Evolutionary conservation across 2,888 invertebrate genomes (phyloP).

Genomic region (Pemphredon lugubris): DNA sequence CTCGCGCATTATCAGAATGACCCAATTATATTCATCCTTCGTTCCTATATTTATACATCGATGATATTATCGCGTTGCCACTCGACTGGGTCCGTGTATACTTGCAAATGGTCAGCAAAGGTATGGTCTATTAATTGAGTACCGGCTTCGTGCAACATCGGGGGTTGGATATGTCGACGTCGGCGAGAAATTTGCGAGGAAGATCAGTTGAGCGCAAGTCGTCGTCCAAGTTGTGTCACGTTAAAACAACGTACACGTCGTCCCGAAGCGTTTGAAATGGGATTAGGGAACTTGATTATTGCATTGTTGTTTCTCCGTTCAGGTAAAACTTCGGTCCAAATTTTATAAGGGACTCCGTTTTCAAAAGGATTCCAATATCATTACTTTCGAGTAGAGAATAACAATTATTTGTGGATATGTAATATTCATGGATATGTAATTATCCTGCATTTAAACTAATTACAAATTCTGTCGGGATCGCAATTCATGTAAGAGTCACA

Average conservation of each 20-base stretch:
- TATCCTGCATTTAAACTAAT: too few species aligned
- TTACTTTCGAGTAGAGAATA: too few species aligned
- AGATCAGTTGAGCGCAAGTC: conserved; percentile 50
- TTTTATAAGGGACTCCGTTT: too few species aligned
- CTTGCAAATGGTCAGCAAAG: conserved; percentile 14
- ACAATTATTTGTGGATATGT: too few species aligned
- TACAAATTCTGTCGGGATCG: too few species aligned
- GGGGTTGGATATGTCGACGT: conserved; percentile 36
- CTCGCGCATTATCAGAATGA: too few species aligned
- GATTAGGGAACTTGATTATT: conserved; percentile 1
- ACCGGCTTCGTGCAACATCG: conserved; percentile 17
- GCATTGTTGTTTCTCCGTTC: conserved; percentile 12
- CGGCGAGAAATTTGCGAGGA: conserved; percentile 38
- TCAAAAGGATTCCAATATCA: too few species aligned
- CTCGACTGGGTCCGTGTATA: conserved; percentile 1
- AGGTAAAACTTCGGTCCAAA: conserved; percentile 37
- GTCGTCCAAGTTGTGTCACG: conserved; percentile 36
- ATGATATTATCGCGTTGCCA: background rate
- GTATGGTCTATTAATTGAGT: conserved; percentile 21
- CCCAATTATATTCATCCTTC: too few species aligned
- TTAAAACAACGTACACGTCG: conserved; percentile 10
- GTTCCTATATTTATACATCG: background rate
- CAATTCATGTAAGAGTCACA: too few species aligned
- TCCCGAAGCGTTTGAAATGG: conserved; percentile 20
- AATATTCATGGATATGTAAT: too few species aligned